phyloP scores from a whole-genome alignment of 2,797 vertebrate species.

The Typhlichthys subterraneus region DNA sequence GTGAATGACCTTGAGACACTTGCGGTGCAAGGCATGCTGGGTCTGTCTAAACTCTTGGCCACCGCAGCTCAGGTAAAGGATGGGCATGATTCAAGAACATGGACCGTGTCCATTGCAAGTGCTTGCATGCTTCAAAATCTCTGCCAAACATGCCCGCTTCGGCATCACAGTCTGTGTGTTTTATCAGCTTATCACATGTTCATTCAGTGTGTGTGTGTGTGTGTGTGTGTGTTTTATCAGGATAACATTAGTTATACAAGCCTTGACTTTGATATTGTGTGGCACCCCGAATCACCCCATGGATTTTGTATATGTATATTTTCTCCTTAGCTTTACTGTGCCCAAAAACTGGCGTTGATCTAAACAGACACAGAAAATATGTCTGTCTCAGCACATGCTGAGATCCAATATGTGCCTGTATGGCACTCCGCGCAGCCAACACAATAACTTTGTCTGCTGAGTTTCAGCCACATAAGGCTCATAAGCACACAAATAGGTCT shows the following conservation, averaged over 20 bases:
- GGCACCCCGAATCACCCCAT: constrained; percentile 15
- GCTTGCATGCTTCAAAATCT: constrained; percentile 31
- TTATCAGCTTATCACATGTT: constrained; percentile 6
- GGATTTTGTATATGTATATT: constrained; percentile 6
- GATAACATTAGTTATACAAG: constrained; percentile 6
- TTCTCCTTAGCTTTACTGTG: constrained; percentile 27
- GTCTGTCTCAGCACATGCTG: neutral
- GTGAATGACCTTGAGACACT: constrained; percentile 70
- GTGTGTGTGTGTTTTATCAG: constrained; percentile 10
- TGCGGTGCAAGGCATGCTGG: constrained; percentile 24
- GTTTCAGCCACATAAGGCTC: too few relatives aligned
- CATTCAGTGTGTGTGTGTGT: constrained; percentile 1
- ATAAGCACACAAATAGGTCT: too few relatives aligned
- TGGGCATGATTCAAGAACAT: constrained; percentile 14
- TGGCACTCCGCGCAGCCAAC: constrained; percentile 8
- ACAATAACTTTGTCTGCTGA: too few relatives aligned
- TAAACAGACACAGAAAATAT: constrained; percentile 8
- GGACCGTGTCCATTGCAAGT: constrained; percentile 21
- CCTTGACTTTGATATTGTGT: constrained; percentile 16
- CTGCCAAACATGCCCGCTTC: constrained; percentile 29
- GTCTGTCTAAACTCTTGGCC: constrained; percentile 36
- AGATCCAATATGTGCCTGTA: constrained; percentile 13
- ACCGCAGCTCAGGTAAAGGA: constrained; percentile 46
- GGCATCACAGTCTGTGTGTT: constrained; percentile 32
- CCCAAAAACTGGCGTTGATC: constrained; percentile 16